phyloP scores from a whole-genome alignment of 1,140 invertebrate species.

The Penaeus japonicus region DNA sequence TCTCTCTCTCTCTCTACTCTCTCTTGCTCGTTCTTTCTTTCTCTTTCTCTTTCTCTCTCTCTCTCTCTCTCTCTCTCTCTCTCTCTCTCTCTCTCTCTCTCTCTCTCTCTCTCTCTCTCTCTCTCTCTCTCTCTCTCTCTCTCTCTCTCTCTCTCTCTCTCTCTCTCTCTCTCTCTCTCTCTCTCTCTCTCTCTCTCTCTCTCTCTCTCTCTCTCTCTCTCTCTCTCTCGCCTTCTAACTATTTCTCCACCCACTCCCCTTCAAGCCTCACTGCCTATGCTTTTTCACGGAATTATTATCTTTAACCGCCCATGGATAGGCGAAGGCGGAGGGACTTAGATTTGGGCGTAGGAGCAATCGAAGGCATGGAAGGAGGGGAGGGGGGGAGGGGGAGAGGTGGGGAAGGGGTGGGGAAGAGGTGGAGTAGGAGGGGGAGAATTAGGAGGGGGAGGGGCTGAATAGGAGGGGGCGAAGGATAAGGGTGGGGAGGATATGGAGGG shows the following conservation, averaged over 20 bases:
- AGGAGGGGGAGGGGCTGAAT: not conserved
- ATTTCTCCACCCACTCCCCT: not conserved
- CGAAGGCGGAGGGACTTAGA: not conserved
- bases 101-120: not conserved
- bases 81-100: not conserved
- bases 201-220: not conserved
- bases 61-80: not conserved
- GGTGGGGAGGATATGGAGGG: not conserved
- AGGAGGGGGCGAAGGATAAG: not conserved
- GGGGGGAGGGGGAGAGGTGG: not conserved
- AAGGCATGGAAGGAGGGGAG: not conserved
- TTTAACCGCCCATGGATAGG: not conserved
- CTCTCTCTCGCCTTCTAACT: not conserved
- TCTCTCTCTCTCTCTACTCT: not conserved
- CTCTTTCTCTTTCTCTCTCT: conserved; percentile 25
- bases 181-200: not conserved
- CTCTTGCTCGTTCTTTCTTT: conserved; percentile 1
- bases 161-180: not conserved
- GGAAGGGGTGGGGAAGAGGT: not conserved
- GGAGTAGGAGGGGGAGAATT: not conserved
- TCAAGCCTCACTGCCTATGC: not conserved
- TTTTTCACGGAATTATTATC: not conserved
- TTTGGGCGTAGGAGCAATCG: not conserved
- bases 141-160: not conserved
- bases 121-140: not conserved